Conservation (phyloP, 1,140 invertebrate species). For the Triops cancriformis region DNA sequence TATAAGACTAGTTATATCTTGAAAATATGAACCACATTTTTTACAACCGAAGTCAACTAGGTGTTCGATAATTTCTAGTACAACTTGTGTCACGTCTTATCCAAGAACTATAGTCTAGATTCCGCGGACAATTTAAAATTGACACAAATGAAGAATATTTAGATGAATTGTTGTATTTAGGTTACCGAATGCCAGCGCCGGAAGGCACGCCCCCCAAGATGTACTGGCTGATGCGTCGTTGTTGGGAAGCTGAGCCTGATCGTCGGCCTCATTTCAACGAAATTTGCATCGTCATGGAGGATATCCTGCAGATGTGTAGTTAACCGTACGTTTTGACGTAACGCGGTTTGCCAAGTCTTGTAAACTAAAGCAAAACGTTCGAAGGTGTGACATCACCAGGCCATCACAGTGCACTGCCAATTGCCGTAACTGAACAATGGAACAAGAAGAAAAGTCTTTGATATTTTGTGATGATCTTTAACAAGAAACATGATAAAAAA, state of each 20-base stretch:
- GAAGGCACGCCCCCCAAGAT: constrained; percentile 79
- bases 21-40: too few species aligned
- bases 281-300: constrained; percentile 49
- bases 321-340: background rate
- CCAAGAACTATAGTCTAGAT: background rate
- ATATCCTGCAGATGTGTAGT: background rate
- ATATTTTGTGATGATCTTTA: background rate
- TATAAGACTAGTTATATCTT: too few species aligned
- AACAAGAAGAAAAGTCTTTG: background rate
- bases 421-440: background rate
- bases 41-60: too few species aligned
- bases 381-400: background rate
- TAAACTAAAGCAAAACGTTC: background rate
- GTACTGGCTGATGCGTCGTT: constrained; percentile 81
- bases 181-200: constrained; percentile 85
- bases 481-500: background rate
- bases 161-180: constrained; percentile 42
- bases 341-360: background rate
- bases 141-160: constrained; percentile 1
- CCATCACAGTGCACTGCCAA: constrained; percentile 12
- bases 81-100: background rate
- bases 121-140: too few species aligned
- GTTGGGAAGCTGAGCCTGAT: constrained; percentile 88
- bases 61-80: too few species aligned
- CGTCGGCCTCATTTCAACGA: constrained; percentile 84